These are phyloP conservation scores for Pseudorhombus dupliciocellatus DNA, from an alignment of 2,113 vertebrate species.

Conservation along the genomic window DNA sequence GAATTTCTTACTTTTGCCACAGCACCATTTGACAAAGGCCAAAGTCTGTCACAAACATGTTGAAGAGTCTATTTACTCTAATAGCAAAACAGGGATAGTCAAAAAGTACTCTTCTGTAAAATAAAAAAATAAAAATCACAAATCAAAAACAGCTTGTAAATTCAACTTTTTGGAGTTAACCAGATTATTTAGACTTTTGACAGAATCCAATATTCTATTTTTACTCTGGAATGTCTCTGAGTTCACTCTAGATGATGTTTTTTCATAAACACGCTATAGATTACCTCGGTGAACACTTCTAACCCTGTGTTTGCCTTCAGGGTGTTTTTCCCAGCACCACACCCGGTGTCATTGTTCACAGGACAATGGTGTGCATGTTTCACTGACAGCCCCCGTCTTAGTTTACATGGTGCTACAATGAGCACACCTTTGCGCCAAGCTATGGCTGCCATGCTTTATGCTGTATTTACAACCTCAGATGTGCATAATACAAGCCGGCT, in stretches of 20 bases:
- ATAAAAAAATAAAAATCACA: neutral
- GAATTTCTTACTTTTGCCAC: conserved; percentile 29
- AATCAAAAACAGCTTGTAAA: neutral
- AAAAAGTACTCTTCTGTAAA: neutral
- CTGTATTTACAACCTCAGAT: conserved; percentile 45
- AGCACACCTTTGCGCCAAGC: conserved; percentile 22
- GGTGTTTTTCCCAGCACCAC: conserved; percentile 48
- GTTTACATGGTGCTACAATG: conserved; percentile 27
- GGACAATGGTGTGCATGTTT: conserved; percentile 49
- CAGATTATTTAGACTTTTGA: neutral
- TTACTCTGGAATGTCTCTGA: neutral
- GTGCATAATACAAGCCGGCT: conserved; percentile 35
- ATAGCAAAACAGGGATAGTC: neutral
- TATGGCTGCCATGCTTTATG: neutral
- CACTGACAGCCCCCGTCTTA: conserved; percentile 35
- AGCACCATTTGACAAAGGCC: neutral
- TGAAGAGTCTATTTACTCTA: too few species aligned
- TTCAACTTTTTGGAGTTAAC: neutral
- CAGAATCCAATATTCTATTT: neutral
- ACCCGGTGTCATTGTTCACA: conserved; percentile 36
- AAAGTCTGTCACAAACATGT: too few species aligned
- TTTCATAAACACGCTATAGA: conserved; percentile 23
- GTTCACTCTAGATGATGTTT: conserved; percentile 8
- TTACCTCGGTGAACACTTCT: conserved; percentile 29
- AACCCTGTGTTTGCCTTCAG: conserved; percentile 38